These are phyloP conservation scores for Dasysyrphus tricinctus DNA, from an alignment of 2,888 invertebrate genomes.

Conservation along the genomic window DNA sequence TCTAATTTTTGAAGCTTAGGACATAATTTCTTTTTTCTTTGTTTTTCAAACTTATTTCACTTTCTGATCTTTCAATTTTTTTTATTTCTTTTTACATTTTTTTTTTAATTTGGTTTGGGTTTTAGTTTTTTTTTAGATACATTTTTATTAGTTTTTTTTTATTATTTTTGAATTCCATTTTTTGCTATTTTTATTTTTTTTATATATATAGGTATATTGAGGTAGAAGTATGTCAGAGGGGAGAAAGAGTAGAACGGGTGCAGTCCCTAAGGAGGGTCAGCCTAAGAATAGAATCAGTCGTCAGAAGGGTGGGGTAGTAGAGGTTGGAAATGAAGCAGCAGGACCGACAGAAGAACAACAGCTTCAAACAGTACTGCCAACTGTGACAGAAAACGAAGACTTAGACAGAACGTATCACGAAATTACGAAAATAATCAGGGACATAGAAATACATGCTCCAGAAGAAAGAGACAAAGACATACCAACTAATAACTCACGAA, in stretches of 20 bases:
- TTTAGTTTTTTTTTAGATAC: too few species aligned
- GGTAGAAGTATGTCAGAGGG: background rate
- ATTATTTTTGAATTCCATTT: background rate
- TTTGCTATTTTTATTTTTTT: background rate
- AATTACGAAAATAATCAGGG: background rate
- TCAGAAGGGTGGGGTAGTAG: background rate
- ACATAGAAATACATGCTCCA: background rate
- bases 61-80: too few species aligned
- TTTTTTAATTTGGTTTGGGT: too few species aligned
- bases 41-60: too few species aligned
- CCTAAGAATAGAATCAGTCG: background rate
- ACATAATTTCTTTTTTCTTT: too few species aligned
- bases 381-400: background rate
- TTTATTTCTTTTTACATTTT: too few species aligned
- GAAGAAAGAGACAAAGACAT: background rate
- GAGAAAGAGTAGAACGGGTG: background rate
- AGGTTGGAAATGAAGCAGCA: background rate
- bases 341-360: background rate
- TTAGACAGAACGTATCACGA: background rate
- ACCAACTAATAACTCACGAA: background rate
- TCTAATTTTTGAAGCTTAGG: too few species aligned
- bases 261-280: background rate
- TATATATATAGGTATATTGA: background rate
- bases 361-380: background rate
- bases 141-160: too few species aligned